Evolutionary conservation across 2,888 invertebrate genomes (phyloP), one percentile per base, ranked within the genome.

Genomic region (Chrysomela aeneicollis): DNA sequence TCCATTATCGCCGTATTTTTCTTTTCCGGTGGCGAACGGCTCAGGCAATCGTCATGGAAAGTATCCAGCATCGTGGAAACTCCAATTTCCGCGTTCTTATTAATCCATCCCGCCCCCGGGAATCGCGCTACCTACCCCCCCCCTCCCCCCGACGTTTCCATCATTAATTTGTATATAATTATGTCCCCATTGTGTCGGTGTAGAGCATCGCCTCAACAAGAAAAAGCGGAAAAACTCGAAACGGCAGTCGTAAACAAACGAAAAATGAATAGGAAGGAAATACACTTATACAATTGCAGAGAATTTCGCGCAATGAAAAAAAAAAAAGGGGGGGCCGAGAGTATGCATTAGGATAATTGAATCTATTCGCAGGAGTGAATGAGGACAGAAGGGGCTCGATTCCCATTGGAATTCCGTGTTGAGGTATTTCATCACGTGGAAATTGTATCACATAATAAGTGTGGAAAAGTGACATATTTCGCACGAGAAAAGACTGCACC

Each of bases 331-430:
- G 17, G 67, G 64, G 61, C 65, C 61, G 53, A 61, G 64, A 69
- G 69, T 70, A 67, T 71, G 65, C 71, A 71, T 71, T 71, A 71
- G 64, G 68, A 68, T 71, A 71, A 71, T 71, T 71, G 71, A 71
- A 71, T 71, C 65, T 68, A 63, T 59, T 64, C 60, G 55, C 51
- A n/a, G n/a, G 46, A 42, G 59, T 61, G 62, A 59, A 26, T 59
- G 37, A 57, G 62, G 46, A 55, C n/a, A 19, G 62, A 47, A 18
- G 65, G 50, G 15, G 47, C 22, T 15, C 46, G 51, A 32, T 58
- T 58, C 22, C 17, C 22, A 5, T 42, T 15, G 26, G 17, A 57
- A 57, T 30, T 42, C 42, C n/a, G 32, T 18, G 21, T 18, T 54
- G 21, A n/a, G 37, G 32, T 19, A 19, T 35, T n/a, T 35, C 37